Conservation (phyloP, 2,888 invertebrate genomes). For the Scaptomyza parva region DNA sequence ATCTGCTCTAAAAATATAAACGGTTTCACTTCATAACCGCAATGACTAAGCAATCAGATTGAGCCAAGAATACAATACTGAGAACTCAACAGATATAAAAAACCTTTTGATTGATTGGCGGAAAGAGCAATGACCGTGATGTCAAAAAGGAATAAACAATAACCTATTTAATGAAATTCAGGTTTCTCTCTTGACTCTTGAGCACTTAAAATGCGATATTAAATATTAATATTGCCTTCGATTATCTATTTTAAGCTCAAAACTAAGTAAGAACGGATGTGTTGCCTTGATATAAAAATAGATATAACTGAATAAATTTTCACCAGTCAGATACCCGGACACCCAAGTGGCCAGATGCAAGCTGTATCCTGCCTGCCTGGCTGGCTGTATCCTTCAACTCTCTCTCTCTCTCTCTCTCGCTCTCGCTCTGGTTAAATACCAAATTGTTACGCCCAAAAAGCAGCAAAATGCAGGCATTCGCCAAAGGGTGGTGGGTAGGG, state of each 20-base stretch:
- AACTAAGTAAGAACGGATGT: no score
- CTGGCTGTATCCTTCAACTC: slow-evolving; percentile 70
- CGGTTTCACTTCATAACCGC: neutral
- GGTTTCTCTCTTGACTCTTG: no score
- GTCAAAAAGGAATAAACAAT: neutral
- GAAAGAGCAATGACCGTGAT: neutral
- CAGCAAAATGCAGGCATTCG: slow-evolving; percentile 16
- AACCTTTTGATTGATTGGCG: neutral
- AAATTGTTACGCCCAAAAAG: slow-evolving; percentile 57
- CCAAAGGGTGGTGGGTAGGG: neutral
- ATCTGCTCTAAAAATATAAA: neutral
- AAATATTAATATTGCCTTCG: neutral
- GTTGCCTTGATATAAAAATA: slow-evolving; percentile 34
- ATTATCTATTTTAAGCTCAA: no score
- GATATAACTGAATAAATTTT: neutral
- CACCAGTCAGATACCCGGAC: neutral
- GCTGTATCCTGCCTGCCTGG: no score
- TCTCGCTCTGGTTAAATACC: slow-evolving; percentile 69
- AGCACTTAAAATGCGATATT: no score
- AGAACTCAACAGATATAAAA: neutral
- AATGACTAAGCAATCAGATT: neutral
- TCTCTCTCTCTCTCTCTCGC: no score
- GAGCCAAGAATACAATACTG: neutral
- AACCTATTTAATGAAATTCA: neutral
- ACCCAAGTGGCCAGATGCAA: slow-evolving; percentile 13